Evolutionary conservation across 2,113 vertebrate species (phyloP).

Genomic region (Pavo muticus): DNA sequence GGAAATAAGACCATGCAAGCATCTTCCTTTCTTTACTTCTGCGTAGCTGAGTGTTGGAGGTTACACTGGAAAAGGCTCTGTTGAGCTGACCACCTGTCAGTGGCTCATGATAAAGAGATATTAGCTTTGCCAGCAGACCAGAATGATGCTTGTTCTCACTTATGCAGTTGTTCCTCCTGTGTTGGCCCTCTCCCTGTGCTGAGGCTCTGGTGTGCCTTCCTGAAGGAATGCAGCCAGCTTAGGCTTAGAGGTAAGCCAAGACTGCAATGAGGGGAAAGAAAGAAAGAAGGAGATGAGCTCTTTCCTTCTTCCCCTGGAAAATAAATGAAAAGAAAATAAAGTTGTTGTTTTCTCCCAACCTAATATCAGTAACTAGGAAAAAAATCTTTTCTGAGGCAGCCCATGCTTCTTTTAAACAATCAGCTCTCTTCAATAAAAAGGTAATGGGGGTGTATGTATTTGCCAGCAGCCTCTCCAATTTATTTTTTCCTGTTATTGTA

Average conservation of each 20-base stretch:
- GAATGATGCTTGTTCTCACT: not conserved
- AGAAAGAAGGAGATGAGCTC: not conserved
- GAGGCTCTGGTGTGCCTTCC: not conserved
- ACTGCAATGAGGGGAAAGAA: not conserved
- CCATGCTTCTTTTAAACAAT: slow-evolving; percentile 5
- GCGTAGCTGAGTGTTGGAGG: not conserved
- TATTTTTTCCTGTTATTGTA: not conserved
- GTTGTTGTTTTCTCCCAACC: rapidly evolving
- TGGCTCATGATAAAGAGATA: not conserved
- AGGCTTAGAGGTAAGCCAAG: not conserved
- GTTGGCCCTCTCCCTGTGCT: not conserved
- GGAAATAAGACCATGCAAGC: not conserved
- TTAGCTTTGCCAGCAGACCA: not conserved
- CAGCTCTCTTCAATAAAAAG: not conserved
- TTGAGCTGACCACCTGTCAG: not conserved
- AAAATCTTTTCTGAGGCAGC: not conserved
- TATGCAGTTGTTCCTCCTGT: not conserved
- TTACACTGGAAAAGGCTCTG: not conserved
- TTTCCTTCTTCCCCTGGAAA: not conserved
- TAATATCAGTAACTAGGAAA: not conserved
- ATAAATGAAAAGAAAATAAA: not conserved
- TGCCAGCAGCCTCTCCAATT: not conserved
- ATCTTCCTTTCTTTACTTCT: not conserved
- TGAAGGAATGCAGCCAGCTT: not conserved
- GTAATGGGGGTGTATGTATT: not conserved